Evolutionary conservation across 2,888 invertebrate genomes (phyloP), one percentile per base, ranked within the genome.

Genomic region (Polietes domitor): DNA sequence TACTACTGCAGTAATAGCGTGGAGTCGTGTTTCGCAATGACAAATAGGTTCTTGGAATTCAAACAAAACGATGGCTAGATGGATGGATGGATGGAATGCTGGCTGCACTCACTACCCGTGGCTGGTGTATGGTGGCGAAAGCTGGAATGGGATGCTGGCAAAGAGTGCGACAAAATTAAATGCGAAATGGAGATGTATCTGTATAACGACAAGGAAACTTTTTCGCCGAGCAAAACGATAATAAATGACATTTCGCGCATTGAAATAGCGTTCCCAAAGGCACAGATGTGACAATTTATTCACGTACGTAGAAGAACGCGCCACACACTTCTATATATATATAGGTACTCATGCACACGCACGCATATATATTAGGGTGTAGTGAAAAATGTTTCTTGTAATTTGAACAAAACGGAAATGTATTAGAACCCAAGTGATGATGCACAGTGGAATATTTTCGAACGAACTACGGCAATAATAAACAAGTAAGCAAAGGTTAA

Each of bases 211-310:
- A 61, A 61, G 26, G 61, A 61, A 41, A n/a, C 41, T 41, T 68
- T 58, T 65, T 37, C 72, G 72, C 80, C 65, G 75, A 85, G 72
- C 73, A 82, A 32, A 85, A 85, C 77, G 82, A 83, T 80, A 83
- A 83, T 80, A 85, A 80, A 85, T 85, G 77, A 80, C 85, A 85
- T 75, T 78, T 85, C 77, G 85, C 82, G 82, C 77, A 78, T 55
- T 82, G 85, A 72, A 83, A 78, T 80, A n/a, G 28, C 24, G 21
- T 21, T 78, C 84, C 80, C 37, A 24, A 37, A 50, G 78, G 72
- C 75, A 47, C 28, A 28, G 61, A 73, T 81, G 68, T 78, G 78
- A 73, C 78, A 84, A 78, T 81, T 75, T 78, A 78, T 78, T 80
- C 72, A 53, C 77, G 19, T 47, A 76, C 26, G 19, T 43, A 21